Evolutionary conservation across 2,888 invertebrate genomes (phyloP).

Genomic region (Agrochola litura): DNA sequence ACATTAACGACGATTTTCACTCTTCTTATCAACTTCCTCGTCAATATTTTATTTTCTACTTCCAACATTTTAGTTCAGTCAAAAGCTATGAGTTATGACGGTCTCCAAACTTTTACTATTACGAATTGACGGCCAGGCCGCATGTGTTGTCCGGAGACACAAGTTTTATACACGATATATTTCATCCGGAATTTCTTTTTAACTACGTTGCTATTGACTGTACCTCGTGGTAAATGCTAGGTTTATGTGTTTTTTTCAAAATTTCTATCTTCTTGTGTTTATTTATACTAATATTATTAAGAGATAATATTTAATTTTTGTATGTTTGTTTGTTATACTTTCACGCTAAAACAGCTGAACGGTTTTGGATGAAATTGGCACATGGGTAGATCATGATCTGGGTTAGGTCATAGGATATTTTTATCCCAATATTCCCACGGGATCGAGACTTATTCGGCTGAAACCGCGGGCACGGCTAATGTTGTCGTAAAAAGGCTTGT

Average conservation of each 20-base stretch:
- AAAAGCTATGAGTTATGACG: constrained; percentile 68
- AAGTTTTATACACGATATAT: constrained; percentile 66
- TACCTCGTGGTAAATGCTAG: neutral
- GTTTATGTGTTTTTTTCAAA: neutral
- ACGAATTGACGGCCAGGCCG: constrained; percentile 66
- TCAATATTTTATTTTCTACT: constrained; percentile 23
- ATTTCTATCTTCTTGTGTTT: neutral
- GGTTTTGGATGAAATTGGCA: no score
- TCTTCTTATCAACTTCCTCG: neutral
- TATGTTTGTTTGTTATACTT: no score
- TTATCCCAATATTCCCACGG: no score
- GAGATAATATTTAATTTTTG: no score
- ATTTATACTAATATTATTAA: no score
- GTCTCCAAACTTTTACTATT: constrained; percentile 73
- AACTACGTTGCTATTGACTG: constrained; percentile 18
- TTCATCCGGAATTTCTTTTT: constrained; percentile 50
- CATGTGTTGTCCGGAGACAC: constrained; percentile 69
- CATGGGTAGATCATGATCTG: no score
- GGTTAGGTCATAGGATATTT: no score
- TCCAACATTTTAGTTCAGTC: constrained; percentile 23
- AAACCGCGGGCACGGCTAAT: no score
- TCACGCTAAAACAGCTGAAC: no score
- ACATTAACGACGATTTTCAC: neutral
- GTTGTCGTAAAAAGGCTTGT: neutral
- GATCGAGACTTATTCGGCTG: no score